phyloP scores from a whole-genome alignment of 2,113 vertebrate species.

The Catharus bicknelli region DNA sequence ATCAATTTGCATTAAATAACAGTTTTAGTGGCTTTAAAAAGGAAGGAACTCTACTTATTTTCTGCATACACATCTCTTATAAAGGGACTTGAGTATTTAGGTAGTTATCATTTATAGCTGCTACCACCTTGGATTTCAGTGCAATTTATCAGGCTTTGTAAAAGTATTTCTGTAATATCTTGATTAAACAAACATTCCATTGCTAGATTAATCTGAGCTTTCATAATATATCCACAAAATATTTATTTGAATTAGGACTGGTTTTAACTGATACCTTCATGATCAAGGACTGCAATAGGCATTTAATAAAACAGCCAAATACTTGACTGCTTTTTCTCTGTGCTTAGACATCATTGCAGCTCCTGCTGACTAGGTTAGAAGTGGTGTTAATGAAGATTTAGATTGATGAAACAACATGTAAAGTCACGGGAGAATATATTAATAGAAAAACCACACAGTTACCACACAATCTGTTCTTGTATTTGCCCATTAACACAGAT shows the following conservation, averaged over 20 bases:
- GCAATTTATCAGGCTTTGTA: conserved; percentile 38
- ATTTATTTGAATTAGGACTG: background rate
- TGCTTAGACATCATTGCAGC: background rate
- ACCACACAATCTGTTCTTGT: background rate
- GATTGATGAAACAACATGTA: background rate
- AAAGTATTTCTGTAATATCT: background rate
- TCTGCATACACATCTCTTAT: background rate
- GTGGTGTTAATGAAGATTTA: background rate
- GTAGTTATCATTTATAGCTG: background rate
- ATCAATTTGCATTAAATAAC: conserved; percentile 41
- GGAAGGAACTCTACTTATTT: conserved; percentile 24
- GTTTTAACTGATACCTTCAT: background rate
- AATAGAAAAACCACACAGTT: background rate
- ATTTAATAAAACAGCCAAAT: background rate
- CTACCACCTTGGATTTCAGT: background rate
- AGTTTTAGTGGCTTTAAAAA: conserved; percentile 28
- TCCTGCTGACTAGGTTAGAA: background rate
- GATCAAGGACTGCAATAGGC: background rate
- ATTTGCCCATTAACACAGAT: background rate
- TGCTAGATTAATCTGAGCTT: conserved; percentile 11
- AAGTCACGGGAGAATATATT: background rate
- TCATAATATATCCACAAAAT: conserved; percentile 5
- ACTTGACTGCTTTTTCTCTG: background rate
- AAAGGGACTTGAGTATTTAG: conserved; percentile 44
- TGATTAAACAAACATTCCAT: conserved; percentile 51